Conservation (phyloP, 2,113 vertebrate species). For the Tympanuchus pallidicinctus region DNA sequence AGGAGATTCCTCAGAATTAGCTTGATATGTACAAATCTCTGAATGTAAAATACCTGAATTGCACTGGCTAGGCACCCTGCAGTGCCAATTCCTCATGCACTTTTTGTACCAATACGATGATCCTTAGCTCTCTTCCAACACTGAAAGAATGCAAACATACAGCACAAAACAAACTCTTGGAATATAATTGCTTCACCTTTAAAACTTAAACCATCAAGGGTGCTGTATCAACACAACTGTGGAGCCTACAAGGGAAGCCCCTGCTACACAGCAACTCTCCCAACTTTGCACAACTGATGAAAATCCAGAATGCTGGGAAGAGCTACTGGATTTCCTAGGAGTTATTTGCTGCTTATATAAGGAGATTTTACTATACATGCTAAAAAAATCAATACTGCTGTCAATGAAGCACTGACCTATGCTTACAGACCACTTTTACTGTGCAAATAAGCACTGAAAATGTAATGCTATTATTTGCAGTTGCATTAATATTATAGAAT, state of each 20-base stretch:
- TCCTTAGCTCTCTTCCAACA: neutral
- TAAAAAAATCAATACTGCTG: neutral
- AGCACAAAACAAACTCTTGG: neutral
- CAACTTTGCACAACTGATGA: neutral
- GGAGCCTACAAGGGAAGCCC: neutral
- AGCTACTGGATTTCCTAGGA: neutral
- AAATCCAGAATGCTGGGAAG: neutral
- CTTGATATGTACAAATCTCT: neutral
- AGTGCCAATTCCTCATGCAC: neutral
- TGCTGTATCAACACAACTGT: neutral
- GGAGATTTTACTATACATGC: neutral
- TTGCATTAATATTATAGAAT: neutral
- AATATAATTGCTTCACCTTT: neutral
- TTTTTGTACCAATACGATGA: neutral
- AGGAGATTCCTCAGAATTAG: neutral
- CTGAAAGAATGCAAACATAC: neutral
- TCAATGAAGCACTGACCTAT: neutral
- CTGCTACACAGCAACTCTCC: neutral
- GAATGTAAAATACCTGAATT: neutral
- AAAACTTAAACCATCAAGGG: neutral
- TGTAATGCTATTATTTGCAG: neutral
- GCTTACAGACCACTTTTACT: neutral
- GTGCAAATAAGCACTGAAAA: fast-evolving
- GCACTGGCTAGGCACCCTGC: neutral
- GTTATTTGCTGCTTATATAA: neutral